A percentile compares a stretch with the other conserved stretches of the same genome.
Conservation (phyloP, 2,113 vertebrate genomes). For the Dipodomys merriami region DNA sequence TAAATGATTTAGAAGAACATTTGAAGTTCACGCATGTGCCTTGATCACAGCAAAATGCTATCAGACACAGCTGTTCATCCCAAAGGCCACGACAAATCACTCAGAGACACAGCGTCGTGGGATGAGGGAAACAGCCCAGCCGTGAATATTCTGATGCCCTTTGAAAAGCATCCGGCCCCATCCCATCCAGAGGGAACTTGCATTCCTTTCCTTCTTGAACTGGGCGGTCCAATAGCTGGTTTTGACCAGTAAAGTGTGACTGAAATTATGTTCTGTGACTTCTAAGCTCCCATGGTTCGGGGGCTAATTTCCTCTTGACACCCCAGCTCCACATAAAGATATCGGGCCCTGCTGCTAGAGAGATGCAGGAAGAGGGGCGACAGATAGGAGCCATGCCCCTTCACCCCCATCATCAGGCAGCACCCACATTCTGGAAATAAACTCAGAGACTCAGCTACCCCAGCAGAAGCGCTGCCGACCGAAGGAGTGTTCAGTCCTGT, state of each 20-base stretch:
- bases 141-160: rapidly evolving
- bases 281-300: not conserved
- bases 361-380: not conserved
- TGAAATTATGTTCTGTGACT: not conserved
- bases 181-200: not conserved
- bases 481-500: not conserved
- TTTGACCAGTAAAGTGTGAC: not conserved
- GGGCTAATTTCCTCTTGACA: not conserved
- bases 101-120: not conserved
- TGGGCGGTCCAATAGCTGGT: rapidly evolving
- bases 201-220: not conserved
- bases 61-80: not conserved
- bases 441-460: not conserved
- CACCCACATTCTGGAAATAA: not conserved
- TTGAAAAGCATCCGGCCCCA: not conserved
- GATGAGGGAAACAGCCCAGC: not conserved
- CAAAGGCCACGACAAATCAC: not conserved
- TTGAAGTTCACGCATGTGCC: not conserved
- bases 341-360: not conserved
- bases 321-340: not conserved
- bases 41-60: not conserved
- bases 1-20: not conserved
- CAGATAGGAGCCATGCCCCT: not conserved
- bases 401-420: not conserved
- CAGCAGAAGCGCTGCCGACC: not conserved